phyloP scores from a whole-genome alignment of 2,888 invertebrate species.

The Lasius fuliginosus region DNA sequence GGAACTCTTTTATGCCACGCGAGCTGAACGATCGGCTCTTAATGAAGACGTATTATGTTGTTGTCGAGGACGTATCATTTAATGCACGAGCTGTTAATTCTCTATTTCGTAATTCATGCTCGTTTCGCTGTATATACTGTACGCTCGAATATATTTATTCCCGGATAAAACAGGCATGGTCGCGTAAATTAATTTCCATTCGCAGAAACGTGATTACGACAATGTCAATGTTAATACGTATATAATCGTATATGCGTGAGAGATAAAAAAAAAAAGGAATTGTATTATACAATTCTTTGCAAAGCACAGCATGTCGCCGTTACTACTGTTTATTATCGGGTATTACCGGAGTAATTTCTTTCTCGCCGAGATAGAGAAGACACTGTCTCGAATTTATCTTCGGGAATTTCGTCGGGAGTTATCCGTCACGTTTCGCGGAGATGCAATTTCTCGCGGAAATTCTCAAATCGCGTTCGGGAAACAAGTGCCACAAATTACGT shows the following conservation, averaged over 20 bases:
- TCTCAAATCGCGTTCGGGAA: slow-evolving; percentile 26
- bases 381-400: neutral
- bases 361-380: neutral
- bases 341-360: neutral
- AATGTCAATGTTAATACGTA: slow-evolving; percentile 14
- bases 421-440: slow-evolving; percentile 11
- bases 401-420: neutral
- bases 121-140: neutral
- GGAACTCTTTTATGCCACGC: slow-evolving; percentile 74
- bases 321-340: neutral
- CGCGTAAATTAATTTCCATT: slow-evolving; percentile 13
- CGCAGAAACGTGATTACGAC: neutral
- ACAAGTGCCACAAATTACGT: slow-evolving; percentile 37
- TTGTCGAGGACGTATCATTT: slow-evolving; percentile 78
- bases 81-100: slow-evolving; percentile 62
- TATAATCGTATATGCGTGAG: neutral
- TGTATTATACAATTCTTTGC: neutral
- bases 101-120: slow-evolving; percentile 32
- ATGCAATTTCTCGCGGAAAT: slow-evolving; percentile 29
- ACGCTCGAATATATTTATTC: neutral
- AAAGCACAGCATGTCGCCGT: neutral
- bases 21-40: slow-evolving; percentile 73
- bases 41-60: slow-evolving; percentile 77
- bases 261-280: neutral
- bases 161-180: slow-evolving; percentile 18